These are phyloP conservation scores for Drosophila meridionalis DNA, from an alignment of 2,888 invertebrate genomes.

Conservation along the genomic window DNA sequence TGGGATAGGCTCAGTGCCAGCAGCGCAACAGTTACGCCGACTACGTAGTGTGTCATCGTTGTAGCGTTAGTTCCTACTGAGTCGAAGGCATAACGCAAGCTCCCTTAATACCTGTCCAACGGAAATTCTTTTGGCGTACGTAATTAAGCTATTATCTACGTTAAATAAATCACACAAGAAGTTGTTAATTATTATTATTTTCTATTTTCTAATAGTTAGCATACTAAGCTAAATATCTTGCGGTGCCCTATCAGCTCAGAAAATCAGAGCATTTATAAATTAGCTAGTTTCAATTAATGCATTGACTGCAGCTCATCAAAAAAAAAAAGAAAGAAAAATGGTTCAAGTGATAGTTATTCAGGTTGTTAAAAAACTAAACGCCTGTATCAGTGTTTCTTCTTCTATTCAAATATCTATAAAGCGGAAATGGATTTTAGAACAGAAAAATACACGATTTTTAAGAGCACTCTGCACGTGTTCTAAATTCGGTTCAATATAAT, in stretches of 20 bases:
- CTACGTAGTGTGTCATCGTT: constrained; percentile 48
- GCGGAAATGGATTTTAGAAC: constrained; percentile 28
- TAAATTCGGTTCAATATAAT: constrained; percentile 62
- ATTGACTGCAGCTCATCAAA: constrained; percentile 1
- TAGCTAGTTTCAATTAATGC: background rate
- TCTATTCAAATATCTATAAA: constrained; percentile 4
- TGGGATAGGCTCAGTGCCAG: constrained; percentile 27
- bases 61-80: constrained; percentile 42
- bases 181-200: constrained; percentile 34
- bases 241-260: constrained; percentile 45
- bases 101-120: constrained; percentile 17
- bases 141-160: constrained; percentile 49
- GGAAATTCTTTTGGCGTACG: constrained; percentile 49
- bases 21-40: constrained; percentile 39
- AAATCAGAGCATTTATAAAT: constrained; percentile 3
- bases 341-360: background rate
- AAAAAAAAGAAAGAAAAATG: background rate
- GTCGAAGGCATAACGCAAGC: constrained; percentile 4
- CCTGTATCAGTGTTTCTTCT: too few relatives aligned
- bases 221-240: constrained; percentile 21
- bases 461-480: constrained; percentile 62
- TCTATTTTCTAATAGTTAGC: constrained; percentile 14
- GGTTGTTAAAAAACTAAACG: background rate
- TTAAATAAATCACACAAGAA: constrained; percentile 27
- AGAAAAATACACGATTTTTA: background rate